Evolutionary conservation across 2,888 invertebrate species (phyloP).

Genomic region (Dicranocentrus wangi): DNA sequence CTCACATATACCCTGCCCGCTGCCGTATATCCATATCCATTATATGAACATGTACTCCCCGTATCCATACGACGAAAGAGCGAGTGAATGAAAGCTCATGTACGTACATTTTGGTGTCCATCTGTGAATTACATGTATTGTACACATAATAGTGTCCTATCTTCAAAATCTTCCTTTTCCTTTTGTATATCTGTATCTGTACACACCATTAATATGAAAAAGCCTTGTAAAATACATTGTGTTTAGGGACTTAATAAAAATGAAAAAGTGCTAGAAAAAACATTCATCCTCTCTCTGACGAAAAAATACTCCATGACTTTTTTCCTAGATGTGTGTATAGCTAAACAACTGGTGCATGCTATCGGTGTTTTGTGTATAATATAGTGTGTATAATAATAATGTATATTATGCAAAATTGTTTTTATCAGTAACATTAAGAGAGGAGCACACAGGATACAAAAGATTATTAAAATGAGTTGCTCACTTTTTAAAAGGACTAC

Average conservation of each 20-base stretch:
- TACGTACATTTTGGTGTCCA: neutral
- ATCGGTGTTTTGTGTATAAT: neutral
- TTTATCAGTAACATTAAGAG: too few relatives aligned
- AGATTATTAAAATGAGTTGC: slow-evolving; percentile 6
- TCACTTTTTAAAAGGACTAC: slow-evolving; percentile 18
- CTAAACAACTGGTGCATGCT: neutral
- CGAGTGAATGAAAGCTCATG: neutral
- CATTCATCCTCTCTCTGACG: too few relatives aligned
- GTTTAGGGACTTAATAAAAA: too few relatives aligned
- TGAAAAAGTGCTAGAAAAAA: slow-evolving; percentile 28
- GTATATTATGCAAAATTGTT: too few relatives aligned
- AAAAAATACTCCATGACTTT: slow-evolving; percentile 40
- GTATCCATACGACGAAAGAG: too few relatives aligned
- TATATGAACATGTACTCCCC: too few relatives aligned
- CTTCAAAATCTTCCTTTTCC: neutral
- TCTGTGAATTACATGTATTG: neutral
- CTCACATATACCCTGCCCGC: too few relatives aligned
- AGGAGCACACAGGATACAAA: neutral
- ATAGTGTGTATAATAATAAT: too few relatives aligned
- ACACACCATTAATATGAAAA: neutral
- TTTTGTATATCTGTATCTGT: neutral
- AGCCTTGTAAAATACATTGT: too few relatives aligned
- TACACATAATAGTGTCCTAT: neutral
- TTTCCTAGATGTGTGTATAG: neutral
- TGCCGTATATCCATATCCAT: too few relatives aligned